phyloP scores from a whole-genome alignment of 2,888 invertebrate genomes.

The Latrodectus hesperus region DNA sequence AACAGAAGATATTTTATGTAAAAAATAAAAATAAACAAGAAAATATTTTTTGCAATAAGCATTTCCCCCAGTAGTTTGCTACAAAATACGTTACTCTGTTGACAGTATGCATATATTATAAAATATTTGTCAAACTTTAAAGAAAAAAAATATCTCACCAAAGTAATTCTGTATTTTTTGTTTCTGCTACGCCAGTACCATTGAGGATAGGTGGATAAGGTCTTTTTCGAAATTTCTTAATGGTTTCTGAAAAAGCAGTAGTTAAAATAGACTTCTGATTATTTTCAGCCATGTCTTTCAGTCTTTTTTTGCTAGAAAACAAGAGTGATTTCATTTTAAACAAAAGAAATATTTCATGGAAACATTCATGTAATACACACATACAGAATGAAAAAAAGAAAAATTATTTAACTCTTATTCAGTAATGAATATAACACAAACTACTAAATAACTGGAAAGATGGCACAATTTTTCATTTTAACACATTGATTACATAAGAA shows the following conservation, averaged over 20 bases:
- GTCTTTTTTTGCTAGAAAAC: neutral
- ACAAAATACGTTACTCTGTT: neutral
- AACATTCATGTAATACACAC: no score
- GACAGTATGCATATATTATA: neutral
- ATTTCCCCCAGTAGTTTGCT: no score
- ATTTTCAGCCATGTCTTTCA: constrained; percentile 14
- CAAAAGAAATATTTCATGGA: no score
- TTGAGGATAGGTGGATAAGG: constrained; percentile 59
- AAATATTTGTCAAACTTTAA: neutral
- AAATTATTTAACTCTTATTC: no score
- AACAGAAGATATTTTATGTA: no score
- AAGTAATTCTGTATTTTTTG: constrained; percentile 57
- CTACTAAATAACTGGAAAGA: no score
- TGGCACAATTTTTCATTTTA: no score
- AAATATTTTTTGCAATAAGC: no score
- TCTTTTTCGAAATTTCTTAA: constrained; percentile 45
- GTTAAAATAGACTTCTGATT: neutral
- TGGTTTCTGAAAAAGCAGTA: constrained; percentile 19
- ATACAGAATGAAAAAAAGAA: no score
- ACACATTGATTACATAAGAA: no score
- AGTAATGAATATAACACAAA: no score
- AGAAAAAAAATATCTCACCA: constrained; percentile 29
- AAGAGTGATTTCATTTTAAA: neutral
- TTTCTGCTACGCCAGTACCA: constrained; percentile 39
- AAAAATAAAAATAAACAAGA: no score